These are phyloP conservation scores for Trichogramma dendrolimi DNA, from an alignment of 2,888 invertebrate species.

Conservation along the genomic window DNA sequence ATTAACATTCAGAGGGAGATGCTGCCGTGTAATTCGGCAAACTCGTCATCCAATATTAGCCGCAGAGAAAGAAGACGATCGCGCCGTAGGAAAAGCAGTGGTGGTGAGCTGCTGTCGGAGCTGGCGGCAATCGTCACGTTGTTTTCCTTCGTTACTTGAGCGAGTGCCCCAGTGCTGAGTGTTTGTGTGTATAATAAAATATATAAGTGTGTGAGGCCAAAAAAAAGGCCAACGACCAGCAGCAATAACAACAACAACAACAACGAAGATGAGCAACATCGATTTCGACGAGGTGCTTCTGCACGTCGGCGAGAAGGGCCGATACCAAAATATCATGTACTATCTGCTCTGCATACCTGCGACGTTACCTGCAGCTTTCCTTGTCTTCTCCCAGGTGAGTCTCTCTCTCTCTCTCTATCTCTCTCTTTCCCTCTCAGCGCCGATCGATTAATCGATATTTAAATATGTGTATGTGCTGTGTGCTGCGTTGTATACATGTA, in stretches of 20 bases:
- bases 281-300: conserved; percentile 60
- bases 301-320: conserved; percentile 62
- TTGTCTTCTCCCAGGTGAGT: conserved; percentile 64
- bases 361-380: conserved; percentile 63
- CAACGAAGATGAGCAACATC: conserved; percentile 49
- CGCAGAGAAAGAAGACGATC: too few species aligned
- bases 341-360: conserved; percentile 64
- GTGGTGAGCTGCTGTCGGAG: not conserved
- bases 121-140: not conserved
- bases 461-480: too few species aligned
- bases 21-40: too few species aligned
- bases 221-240: not conserved
- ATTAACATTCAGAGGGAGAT: too few species aligned
- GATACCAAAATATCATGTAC: conserved; percentile 63
- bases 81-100: too few species aligned
- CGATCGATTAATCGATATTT: too few species aligned
- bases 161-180: not conserved
- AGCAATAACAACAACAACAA: not conserved
- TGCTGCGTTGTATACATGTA: too few species aligned
- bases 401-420: not conserved
- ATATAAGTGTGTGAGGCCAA: not conserved
- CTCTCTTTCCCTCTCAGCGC: too few species aligned
- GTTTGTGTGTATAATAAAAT: not conserved
- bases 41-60: too few species aligned
- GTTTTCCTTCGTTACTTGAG: not conserved